These are phyloP conservation scores for Thalassarche chlororhynchos DNA, from an alignment of 2,113 vertebrate species.

Conservation along the genomic window DNA sequence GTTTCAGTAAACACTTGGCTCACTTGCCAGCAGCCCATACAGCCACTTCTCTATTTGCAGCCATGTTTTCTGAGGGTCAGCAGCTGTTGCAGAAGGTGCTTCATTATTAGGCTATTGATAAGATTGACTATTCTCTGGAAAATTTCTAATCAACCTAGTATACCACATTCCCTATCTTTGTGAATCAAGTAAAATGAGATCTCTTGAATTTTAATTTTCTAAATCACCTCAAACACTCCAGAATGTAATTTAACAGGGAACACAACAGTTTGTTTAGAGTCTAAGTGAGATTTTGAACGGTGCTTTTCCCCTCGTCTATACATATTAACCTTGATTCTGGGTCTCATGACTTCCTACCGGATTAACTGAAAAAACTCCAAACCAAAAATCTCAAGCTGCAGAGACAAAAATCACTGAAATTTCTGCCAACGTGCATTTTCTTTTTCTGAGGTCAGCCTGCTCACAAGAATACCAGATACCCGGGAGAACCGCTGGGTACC, in stretches of 20 bases:
- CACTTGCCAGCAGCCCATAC: neutral
- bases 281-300: neutral
- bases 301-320: neutral
- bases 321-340: neutral
- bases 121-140: neutral
- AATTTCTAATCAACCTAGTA: neutral
- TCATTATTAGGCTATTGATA: neutral
- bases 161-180: neutral
- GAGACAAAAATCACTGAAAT: neutral
- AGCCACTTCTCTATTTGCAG: neutral
- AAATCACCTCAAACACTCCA: neutral
- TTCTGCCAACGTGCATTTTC: neutral
- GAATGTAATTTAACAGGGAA: neutral
- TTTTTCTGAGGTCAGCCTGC: neutral
- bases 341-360: neutral
- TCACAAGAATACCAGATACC: neutral
- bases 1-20: neutral
- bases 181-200: neutral
- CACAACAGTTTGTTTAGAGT: neutral
- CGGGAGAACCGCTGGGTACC: neutral
- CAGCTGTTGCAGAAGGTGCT: neutral
- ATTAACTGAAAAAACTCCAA: neutral
- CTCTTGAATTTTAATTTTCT: neutral
- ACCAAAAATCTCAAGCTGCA: neutral
- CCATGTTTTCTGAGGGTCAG: neutral